Base-by-base conservation (phyloP, 1,140 invertebrate genomes). In the Parasteatoda tepidariorum region DNA sequence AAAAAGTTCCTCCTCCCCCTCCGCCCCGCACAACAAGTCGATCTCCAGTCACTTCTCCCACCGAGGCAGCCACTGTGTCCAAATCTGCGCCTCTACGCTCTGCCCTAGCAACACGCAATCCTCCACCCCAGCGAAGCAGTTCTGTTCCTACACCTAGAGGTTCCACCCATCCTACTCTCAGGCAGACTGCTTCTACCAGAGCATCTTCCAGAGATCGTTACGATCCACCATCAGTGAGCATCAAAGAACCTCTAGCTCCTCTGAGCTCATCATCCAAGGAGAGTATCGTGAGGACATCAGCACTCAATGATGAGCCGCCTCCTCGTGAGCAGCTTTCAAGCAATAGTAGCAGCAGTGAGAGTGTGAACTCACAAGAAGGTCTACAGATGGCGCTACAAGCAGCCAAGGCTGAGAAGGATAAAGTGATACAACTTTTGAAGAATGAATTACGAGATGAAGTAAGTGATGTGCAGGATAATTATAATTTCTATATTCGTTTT, bases 11-110 rank as follows among this genome's bases (percentile, higher is more conserved):
- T 31, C 94, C 94, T 33, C 94, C 94, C n/a, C 94, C 94, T 41
- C 94, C 94, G 24, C 94, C 94, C 15, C 91, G 94, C 67, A 95
- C 94, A 62, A 94, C 93, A 75, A 95, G 94, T 34, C 92, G 94
- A 86, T 94, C 94, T 30, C 94, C 94, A 3, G 89, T 95, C 83
- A 93, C 94, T n/a, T 95, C 94, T 57, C 33, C 81, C 68, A 73
- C 81, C 11, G 81, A 73, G 22, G 68, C 22, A 11, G 33, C 28
- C 1, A 74, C 81, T 6, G 71, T 30, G 18, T 11, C 66, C n/a
- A 48, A 66, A 85, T 92, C 92, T 28, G 91, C 91, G 9, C 90
- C 75, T 88, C 89, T 15, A 89, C 68, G 68, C 38, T 83, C 68
- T n/a, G 81, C 70, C 18, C 38, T 83, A 5, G 81, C 70, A 7